A percentile compares a stretch with the other conserved stretches of the same genome.
phyloP scores from a whole-genome alignment of 2,888 invertebrate genomes.

The Andrena bicolor region DNA sequence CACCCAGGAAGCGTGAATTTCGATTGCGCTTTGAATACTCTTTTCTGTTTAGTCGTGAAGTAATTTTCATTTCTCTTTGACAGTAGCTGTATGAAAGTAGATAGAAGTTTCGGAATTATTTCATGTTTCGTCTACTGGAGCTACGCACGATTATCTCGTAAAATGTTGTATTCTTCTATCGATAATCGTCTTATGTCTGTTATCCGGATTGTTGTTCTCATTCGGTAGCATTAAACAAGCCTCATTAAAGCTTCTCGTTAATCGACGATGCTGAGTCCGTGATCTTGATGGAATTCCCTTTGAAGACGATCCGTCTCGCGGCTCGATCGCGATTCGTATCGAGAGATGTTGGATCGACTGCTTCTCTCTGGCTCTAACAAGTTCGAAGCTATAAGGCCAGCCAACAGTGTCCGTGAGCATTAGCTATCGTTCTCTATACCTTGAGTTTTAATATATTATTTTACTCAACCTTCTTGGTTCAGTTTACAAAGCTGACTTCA shows the following conservation, averaged over 20 bases:
- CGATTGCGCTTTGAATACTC: too few relatives aligned
- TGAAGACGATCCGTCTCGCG: constrained; percentile 39
- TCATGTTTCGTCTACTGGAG: background rate
- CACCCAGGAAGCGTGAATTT: too few relatives aligned
- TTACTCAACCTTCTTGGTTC: background rate
- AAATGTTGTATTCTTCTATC: background rate
- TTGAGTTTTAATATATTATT: constrained; percentile 36
- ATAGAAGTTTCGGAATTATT: background rate
- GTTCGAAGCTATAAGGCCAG: constrained; percentile 68
- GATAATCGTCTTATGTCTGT: too few relatives aligned
- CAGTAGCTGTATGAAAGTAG: background rate
- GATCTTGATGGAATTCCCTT: constrained; percentile 70
- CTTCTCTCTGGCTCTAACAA: constrained; percentile 48
- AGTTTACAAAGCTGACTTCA: too few relatives aligned
- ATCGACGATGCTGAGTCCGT: constrained; percentile 57
- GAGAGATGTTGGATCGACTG: constrained; percentile 49
- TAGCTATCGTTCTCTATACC: constrained; percentile 52
- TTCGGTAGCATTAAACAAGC: constrained; percentile 28
- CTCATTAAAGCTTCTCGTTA: constrained; percentile 46
- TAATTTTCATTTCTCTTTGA: background rate
- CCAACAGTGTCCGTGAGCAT: constrained; percentile 67
- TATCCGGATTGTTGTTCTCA: background rate
- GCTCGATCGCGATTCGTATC: constrained; percentile 49
- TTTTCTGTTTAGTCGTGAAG: background rate
- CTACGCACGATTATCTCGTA: background rate